These are phyloP conservation scores for Thaumetopoea pityocampa DNA, from an alignment of 1,140 invertebrate species.

Conservation along the genomic window DNA sequence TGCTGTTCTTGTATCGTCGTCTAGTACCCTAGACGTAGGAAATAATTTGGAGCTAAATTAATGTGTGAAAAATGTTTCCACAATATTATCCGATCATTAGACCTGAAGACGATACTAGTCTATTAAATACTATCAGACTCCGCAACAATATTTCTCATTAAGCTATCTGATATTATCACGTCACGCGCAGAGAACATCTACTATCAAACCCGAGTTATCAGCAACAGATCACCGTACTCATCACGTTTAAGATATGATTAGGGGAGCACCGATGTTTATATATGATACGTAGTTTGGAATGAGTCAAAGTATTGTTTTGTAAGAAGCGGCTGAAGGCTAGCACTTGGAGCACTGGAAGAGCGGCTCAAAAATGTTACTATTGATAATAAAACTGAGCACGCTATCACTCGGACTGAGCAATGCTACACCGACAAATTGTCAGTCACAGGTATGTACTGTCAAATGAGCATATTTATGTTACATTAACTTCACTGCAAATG, in stretches of 20 bases:
- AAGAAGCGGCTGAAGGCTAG: too few species aligned
- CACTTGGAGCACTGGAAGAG: too few species aligned
- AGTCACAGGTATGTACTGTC: constrained; percentile 44
- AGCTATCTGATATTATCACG: constrained; percentile 5
- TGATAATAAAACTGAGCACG: constrained; percentile 30
- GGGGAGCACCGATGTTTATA: constrained; percentile 23
- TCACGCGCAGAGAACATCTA: constrained; percentile 15
- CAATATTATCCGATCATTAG: too few species aligned
- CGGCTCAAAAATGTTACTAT: constrained; percentile 25
- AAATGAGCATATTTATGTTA: not conserved
- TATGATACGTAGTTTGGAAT: constrained; percentile 14
- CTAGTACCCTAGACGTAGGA: too few species aligned
- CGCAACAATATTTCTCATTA: not conserved
- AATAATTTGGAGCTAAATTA: too few species aligned
- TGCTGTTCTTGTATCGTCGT: too few species aligned
- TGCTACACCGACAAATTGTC: constrained; percentile 33
- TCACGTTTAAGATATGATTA: constrained; percentile 22
- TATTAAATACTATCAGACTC: not conserved
- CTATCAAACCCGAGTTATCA: constrained; percentile 20
- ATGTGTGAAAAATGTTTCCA: too few species aligned
- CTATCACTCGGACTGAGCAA: constrained; percentile 29
- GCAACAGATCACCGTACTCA: constrained; percentile 10
- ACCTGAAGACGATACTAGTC: not conserved
- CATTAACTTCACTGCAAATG: too few species aligned
- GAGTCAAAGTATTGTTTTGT: not conserved